phyloP scores from a whole-genome alignment of 2,888 invertebrate genomes.

The Argyra leucocephala region DNA sequence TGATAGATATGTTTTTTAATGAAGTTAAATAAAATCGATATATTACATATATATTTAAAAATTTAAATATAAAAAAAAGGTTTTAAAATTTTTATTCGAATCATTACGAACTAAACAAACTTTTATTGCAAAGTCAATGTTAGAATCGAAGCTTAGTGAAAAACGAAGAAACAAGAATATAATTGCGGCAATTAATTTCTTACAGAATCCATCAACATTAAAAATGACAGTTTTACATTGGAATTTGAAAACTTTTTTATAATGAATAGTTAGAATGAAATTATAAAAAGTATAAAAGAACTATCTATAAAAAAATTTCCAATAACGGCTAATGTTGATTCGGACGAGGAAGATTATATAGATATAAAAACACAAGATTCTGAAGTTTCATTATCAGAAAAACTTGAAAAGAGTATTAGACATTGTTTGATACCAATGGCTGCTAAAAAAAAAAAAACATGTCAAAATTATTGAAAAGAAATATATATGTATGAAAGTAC shows the following conservation, averaged over 20 bases:
- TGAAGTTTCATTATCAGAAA: no score
- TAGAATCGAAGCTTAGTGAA: neutral
- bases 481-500: no score
- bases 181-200: neutral
- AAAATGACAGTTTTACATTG: neutral
- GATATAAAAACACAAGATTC: neutral
- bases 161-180: constrained; percentile 3
- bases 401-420: no score
- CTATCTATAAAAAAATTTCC: neutral
- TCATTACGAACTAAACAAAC: neutral
- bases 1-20: no score
- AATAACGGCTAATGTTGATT: neutral
- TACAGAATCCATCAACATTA: constrained; percentile 6
- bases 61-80: no score
- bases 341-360: neutral
- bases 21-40: no score
- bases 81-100: constrained; percentile 6
- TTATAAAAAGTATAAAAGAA: neutral
- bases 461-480: no score
- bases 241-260: neutral
- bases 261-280: neutral
- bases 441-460: no score
- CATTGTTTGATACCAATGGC: no score
- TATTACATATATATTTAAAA: no score
- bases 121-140: neutral